Conservation (phyloP, 2,888 invertebrate genomes). For the Cylloceria caligata region DNA sequence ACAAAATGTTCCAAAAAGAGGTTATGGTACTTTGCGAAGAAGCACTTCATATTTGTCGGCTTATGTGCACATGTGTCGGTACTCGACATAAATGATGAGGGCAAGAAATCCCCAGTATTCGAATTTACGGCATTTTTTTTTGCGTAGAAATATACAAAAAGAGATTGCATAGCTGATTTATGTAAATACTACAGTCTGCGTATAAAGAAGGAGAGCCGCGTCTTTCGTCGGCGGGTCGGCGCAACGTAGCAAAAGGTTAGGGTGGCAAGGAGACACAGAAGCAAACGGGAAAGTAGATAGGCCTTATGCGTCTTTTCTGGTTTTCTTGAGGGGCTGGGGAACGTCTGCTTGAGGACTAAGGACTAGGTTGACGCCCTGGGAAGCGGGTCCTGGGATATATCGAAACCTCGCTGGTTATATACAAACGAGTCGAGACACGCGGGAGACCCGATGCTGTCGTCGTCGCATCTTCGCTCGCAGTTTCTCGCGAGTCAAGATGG, state of each 20-base stretch:
- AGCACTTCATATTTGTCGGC: background rate
- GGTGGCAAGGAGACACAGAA: slow-evolving; percentile 20
- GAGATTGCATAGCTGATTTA: slow-evolving; percentile 57
- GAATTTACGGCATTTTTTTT: slow-evolving; percentile 23
- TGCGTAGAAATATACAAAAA: slow-evolving; percentile 28
- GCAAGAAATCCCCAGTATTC: background rate
- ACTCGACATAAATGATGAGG: background rate
- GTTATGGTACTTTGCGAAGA: too few relatives aligned
- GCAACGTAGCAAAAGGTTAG: slow-evolving; percentile 6
- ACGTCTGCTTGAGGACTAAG: slow-evolving; percentile 23
- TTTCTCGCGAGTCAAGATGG: slow-evolving; percentile 14
- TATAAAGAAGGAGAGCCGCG: slow-evolving; percentile 46
- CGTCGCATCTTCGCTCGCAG: slow-evolving; percentile 28
- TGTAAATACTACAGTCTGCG: slow-evolving; percentile 57
- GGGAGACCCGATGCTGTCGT: slow-evolving; percentile 17
- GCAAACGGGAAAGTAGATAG: slow-evolving; percentile 14
- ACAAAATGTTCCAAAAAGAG: too few relatives aligned
- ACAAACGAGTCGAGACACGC: slow-evolving; percentile 1
- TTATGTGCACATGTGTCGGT: background rate
- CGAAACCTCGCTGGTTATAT: slow-evolving; percentile 9
- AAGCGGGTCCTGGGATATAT: slow-evolving; percentile 34
- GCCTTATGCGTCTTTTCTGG: slow-evolving; percentile 21
- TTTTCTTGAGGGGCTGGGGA: slow-evolving; percentile 13
- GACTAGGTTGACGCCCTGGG: slow-evolving; percentile 33
- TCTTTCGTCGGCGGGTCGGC: slow-evolving; percentile 17